These are phyloP conservation scores for Coreius guichenoti DNA, from an alignment of 2,797 vertebrate genomes.

Conservation along the genomic window DNA sequence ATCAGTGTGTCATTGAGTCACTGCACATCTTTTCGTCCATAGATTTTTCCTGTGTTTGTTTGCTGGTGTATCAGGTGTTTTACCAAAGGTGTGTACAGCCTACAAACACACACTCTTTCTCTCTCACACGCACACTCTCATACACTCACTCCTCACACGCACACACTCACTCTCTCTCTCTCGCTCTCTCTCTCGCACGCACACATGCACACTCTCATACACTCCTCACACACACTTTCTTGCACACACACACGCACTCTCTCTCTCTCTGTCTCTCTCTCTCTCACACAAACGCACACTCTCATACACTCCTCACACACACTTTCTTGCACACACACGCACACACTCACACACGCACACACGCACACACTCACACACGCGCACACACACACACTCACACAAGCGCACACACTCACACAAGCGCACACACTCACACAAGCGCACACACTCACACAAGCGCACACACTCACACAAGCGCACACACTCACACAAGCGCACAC, in stretches of 20 bases:
- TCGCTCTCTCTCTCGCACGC: neutral
- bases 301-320: neutral
- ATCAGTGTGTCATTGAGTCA: neutral
- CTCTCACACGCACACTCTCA: neutral
- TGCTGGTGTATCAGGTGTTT: slow-evolving; percentile 80
- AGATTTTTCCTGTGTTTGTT: slow-evolving; percentile 98
- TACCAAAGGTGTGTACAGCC: slow-evolving; percentile 84
- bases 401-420: neutral
- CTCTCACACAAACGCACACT: neutral
- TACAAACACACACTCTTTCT: neutral
- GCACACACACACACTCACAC: neutral
- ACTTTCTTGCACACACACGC: rapidly evolving
- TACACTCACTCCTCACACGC: neutral
- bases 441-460: neutral
- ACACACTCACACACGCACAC: neutral
- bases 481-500: too few relatives aligned
- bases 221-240: too few relatives aligned
- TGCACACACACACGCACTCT: too few relatives aligned
- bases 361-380: neutral
- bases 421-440: neutral
- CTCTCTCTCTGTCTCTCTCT: neutral
- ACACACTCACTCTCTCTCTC: too few relatives aligned
- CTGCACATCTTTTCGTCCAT: neutral
- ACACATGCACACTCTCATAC: neutral
- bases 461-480: too few relatives aligned